A percentile compares a stretch with the other conserved stretches of the same genome.
Conservation (phyloP, 1,140 invertebrate genomes). For the Drosophila athabasca region DNA sequence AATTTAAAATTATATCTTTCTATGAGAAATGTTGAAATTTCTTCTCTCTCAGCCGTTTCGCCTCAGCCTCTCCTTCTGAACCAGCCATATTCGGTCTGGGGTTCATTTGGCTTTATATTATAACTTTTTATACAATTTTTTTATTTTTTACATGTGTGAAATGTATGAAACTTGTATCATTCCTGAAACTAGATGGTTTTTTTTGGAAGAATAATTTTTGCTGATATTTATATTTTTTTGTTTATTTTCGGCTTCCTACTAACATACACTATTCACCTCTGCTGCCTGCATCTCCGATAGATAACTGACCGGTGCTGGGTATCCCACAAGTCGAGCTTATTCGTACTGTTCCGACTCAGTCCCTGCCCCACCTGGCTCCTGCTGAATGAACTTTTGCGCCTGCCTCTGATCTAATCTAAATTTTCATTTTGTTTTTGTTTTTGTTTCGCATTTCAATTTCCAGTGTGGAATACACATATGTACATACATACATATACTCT, state of each 20-base stretch:
- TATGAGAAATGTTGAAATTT: conserved; percentile 75
- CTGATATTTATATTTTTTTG: too few species aligned
- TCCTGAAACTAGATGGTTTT: too few species aligned
- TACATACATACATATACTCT: background rate
- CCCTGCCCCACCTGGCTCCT: conserved; percentile 25
- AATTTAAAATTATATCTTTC: conserved; percentile 81
- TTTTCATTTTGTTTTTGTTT: conserved; percentile 62
- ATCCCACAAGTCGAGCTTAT: background rate
- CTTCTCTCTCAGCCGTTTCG: background rate
- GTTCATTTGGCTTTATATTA: background rate
- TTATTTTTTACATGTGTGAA: too few species aligned
- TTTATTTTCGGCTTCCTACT: too few species aligned
- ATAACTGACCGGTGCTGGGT: conserved; percentile 10
- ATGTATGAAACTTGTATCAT: too few species aligned
- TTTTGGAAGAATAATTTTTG: too few species aligned
- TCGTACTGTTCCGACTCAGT: too few species aligned
- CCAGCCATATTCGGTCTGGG: conserved; percentile 18
- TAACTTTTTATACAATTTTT: too few species aligned
- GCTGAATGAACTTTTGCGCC: conserved; percentile 71
- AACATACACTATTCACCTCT: background rate
- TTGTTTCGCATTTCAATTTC: conserved; percentile 10
- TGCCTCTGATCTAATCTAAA: conserved; percentile 72
- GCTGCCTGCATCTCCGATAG: background rate
- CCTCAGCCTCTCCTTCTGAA: background rate
- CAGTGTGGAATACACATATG: too few species aligned